Conservation (phyloP, 2,113 vertebrate species). For the Taxidea taxus region DNA sequence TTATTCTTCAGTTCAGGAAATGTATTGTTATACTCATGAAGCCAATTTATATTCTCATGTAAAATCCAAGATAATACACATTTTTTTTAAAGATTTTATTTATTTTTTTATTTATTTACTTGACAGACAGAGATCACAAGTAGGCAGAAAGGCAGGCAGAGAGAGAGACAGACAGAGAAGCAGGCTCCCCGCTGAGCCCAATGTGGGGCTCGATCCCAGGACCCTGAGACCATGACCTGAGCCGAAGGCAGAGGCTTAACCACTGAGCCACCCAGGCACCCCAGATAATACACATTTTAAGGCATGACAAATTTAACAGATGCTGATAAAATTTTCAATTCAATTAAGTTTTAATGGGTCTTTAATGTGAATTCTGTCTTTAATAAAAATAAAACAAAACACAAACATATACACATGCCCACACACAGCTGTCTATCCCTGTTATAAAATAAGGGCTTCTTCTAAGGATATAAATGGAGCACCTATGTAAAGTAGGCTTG, state of each 20-base stretch:
- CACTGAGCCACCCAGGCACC: too few species aligned
- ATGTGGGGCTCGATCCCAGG: too few species aligned
- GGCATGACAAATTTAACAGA: conserved; percentile 21
- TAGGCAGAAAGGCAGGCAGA: too few species aligned
- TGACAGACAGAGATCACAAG: too few species aligned
- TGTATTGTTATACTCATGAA: conserved; percentile 44
- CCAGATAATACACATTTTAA: conserved; percentile 15
- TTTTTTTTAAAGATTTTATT: too few species aligned
- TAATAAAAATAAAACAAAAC: background rate
- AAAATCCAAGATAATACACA: conserved; percentile 7
- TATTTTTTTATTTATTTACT: too few species aligned
- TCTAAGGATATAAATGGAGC: background rate
- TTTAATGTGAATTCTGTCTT: background rate
- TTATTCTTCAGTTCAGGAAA: conserved; percentile 5
- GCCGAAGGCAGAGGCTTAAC: too few species aligned
- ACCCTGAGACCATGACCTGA: too few species aligned
- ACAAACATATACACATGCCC: background rate
- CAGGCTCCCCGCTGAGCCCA: too few species aligned
- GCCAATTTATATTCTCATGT: background rate
- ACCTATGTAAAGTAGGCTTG: background rate
- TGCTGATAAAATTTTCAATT: conserved; percentile 48
- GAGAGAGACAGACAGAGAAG: too few species aligned
- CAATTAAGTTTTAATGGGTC: background rate
- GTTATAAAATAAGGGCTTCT: background rate
- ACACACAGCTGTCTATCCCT: background rate